Conservation (phyloP, 2,888 invertebrate genomes). For the Pimpla rufipes region DNA sequence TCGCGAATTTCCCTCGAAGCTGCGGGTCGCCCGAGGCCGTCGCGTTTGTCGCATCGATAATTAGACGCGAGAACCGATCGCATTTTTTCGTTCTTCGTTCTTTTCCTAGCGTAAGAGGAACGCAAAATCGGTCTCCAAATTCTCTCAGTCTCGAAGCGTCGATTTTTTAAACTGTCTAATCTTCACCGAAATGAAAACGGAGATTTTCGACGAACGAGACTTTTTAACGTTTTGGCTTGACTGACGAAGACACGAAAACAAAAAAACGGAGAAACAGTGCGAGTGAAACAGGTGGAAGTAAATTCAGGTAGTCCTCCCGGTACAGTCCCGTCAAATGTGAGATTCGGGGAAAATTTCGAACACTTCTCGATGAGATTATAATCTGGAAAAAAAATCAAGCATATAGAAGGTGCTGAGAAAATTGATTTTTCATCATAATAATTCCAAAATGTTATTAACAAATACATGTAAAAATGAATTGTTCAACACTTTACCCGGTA, state of each 20-base stretch:
- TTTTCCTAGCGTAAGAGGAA: background rate
- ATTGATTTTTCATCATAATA: too few relatives aligned
- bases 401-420: too few relatives aligned
- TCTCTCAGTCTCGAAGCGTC: background rate
- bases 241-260: too few relatives aligned
- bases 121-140: background rate
- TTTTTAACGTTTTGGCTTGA: background rate
- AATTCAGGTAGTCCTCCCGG: background rate
- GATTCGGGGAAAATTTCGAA: too few relatives aligned
- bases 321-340: too few relatives aligned
- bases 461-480: too few relatives aligned
- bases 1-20: background rate
- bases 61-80: background rate
- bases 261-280: background rate
- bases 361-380: too few relatives aligned
- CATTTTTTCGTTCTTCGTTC: background rate
- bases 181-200: background rate
- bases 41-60: constrained; percentile 5
- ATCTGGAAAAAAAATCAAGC: too few relatives aligned
- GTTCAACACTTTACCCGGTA: too few relatives aligned
- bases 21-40: background rate
- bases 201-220: background rate
- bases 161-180: background rate
- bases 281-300: background rate
- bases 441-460: too few relatives aligned